These are phyloP conservation scores for Tokudaia muenninki DNA, from an alignment of 2,797 vertebrate genomes.

Conservation along the genomic window DNA sequence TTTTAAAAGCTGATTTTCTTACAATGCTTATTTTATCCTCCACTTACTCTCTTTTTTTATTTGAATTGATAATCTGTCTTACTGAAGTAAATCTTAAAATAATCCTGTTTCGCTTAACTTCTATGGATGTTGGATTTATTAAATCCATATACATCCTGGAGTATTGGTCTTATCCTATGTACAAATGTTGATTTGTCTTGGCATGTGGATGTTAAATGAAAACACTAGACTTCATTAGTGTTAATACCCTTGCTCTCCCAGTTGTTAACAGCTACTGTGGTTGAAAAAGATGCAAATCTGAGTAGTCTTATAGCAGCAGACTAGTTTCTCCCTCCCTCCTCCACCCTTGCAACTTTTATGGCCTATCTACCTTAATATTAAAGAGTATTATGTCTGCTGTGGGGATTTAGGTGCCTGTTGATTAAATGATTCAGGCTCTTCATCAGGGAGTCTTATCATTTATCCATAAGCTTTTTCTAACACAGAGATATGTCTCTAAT, in stretches of 20 bases:
- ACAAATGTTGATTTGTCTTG: background rate
- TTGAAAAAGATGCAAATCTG: conserved; percentile 3
- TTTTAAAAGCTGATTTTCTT: background rate
- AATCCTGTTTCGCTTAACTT: fast-evolving
- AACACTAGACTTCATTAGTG: background rate
- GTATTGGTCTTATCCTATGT: background rate
- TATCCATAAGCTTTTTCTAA: background rate
- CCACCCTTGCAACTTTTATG: background rate
- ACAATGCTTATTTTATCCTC: background rate
- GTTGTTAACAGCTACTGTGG: background rate
- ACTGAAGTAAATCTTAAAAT: background rate
- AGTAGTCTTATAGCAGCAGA: background rate
- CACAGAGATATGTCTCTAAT: background rate
- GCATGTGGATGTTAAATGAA: background rate
- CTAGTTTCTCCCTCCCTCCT: background rate
- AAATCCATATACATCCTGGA: background rate
- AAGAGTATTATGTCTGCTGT: background rate
- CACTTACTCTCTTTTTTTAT: background rate
- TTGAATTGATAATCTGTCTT: background rate
- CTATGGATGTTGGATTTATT: background rate
- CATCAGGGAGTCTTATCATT: background rate
- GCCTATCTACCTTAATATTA: background rate
- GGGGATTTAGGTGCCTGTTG: background rate
- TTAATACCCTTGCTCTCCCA: background rate
- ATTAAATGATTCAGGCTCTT: background rate